These are phyloP conservation scores for Aphelocoma coerulescens DNA, from an alignment of 2,113 vertebrate genomes.

Conservation along the genomic window DNA sequence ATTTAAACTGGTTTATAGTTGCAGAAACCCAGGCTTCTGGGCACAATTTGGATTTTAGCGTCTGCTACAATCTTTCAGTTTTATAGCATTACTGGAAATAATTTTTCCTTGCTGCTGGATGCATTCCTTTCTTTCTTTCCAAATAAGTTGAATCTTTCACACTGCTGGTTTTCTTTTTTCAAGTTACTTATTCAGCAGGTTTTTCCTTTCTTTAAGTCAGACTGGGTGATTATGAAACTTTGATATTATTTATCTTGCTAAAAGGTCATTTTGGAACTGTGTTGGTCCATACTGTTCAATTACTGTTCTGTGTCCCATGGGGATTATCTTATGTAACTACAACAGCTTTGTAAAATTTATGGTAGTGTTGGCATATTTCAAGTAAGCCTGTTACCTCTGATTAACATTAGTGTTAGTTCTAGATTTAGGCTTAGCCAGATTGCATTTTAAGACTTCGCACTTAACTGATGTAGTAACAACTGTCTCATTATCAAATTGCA, in stretches of 20 bases:
- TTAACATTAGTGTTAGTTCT: background rate
- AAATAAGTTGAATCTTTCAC: background rate
- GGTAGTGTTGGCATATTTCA: background rate
- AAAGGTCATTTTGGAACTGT: background rate
- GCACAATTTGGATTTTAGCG: background rate
- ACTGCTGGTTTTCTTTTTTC: background rate
- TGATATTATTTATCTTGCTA: background rate
- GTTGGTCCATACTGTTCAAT: background rate
- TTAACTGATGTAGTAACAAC: background rate
- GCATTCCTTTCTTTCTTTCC: background rate
- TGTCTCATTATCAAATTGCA: background rate
- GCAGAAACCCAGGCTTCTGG: slow-evolving; percentile 5
- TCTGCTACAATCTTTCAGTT: slow-evolving; percentile 14
- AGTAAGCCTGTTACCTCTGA: background rate
- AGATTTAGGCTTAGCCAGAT: background rate
- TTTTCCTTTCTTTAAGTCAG: background rate
- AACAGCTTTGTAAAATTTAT: background rate
- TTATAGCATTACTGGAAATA: slow-evolving; percentile 20
- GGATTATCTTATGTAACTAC: background rate
- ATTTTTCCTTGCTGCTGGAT: background rate
- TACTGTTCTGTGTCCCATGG: background rate
- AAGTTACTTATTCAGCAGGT: background rate
- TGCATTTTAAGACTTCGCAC: background rate
- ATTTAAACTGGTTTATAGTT: slow-evolving; percentile 19
- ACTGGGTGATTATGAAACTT: background rate